phyloP scores from a whole-genome alignment of 1,140 invertebrate genomes.

The Daktulosphaira vitifoliae region DNA sequence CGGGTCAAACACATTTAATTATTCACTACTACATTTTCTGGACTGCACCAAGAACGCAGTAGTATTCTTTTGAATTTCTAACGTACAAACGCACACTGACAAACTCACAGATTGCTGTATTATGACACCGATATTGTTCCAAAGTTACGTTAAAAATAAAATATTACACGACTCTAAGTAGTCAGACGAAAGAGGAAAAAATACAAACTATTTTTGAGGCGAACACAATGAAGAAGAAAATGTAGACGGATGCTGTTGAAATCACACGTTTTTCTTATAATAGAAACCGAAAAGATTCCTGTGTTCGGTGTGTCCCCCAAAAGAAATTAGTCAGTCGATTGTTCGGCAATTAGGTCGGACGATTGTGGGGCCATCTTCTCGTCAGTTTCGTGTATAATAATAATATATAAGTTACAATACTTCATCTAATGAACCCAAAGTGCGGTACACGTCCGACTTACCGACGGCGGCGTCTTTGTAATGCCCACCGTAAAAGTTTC shows the following conservation, averaged over 20 bases:
- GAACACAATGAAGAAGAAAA: background rate
- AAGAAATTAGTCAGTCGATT: conserved; percentile 24
- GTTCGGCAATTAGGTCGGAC: conserved; percentile 28
- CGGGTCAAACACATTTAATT: no score
- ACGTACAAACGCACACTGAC: no score
- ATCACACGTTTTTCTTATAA: conserved; percentile 1
- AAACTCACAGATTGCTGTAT: no score
- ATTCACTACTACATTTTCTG: no score
- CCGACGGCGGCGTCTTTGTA: conserved; percentile 15
- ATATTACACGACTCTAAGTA: no score
- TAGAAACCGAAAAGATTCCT: background rate
- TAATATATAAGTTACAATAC: conserved; percentile 4
- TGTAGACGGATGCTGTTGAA: background rate
- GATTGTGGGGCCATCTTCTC: conserved; percentile 27
- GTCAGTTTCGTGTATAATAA: background rate
- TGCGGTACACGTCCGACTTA: background rate
- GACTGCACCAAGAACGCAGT: no score
- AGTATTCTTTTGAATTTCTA: no score
- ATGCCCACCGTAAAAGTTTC: background rate
- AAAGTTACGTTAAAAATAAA: no score
- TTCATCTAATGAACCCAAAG: conserved; percentile 20
- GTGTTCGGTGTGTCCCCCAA: conserved; percentile 14
- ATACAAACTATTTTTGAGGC: no score
- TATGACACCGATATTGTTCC: no score
- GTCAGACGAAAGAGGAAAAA: no score